phyloP scores from a whole-genome alignment of 2,113 vertebrate species.

The Stegostoma tigrinum region DNA sequence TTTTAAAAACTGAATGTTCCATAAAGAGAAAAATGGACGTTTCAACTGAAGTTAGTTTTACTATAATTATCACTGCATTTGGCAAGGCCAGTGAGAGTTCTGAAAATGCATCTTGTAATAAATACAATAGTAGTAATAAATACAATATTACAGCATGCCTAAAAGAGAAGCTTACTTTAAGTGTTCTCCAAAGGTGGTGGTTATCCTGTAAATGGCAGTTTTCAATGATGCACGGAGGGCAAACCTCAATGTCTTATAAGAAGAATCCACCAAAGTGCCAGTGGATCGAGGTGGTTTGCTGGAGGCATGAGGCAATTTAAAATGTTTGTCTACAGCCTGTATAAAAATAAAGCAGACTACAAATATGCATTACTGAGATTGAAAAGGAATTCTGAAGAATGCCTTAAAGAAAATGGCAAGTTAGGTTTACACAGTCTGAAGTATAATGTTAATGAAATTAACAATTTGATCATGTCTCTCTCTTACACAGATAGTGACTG shows the following conservation, averaged over 20 bases:
- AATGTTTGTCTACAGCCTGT: conserved; percentile 90
- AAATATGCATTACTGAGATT: not conserved
- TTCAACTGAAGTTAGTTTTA: not conserved
- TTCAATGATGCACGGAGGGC: conserved; percentile 83
- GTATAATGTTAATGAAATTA: not conserved
- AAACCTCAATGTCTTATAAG: conserved; percentile 86
- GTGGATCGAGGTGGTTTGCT: conserved; percentile 71
- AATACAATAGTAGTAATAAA: not conserved
- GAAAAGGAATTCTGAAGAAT: not conserved
- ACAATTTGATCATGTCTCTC: not conserved
- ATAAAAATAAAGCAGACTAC: not conserved
- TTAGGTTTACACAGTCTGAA: not conserved
- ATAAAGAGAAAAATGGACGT: not conserved
- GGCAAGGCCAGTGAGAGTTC: not conserved
- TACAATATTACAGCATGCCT: not conserved
- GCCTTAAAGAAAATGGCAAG: not conserved
- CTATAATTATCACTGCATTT: not conserved
- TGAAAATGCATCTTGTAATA: not conserved
- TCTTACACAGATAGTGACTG: not conserved
- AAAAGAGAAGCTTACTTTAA: conserved; percentile 71
- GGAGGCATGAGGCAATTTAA: conserved; percentile 92
- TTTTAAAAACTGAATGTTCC: not conserved
- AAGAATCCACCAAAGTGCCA: conserved; percentile 71
- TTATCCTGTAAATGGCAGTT: conserved; percentile 89
- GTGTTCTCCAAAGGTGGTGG: conserved; percentile 83